Percentiles rank a stretch among this genome's conserved stretches.
phyloP scores from a whole-genome alignment of 2,888 invertebrate species.

The Ganaspis brasiliensis region DNA sequence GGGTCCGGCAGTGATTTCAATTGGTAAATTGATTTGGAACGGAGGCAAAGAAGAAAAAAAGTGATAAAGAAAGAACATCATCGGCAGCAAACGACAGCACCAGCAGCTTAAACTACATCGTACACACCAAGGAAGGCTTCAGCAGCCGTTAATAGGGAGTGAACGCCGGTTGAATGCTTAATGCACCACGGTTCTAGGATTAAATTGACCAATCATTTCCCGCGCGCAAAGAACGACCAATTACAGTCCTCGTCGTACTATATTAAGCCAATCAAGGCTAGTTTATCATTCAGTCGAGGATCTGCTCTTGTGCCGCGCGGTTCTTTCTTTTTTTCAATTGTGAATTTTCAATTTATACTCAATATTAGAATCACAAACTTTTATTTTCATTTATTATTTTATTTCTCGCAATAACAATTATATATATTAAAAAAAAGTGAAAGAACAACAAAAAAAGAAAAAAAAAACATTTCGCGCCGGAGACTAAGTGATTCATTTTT shows the following conservation, averaged over 20 bases:
- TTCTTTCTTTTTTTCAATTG: background rate
- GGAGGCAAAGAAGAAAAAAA: constrained; percentile 62
- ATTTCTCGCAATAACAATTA: background rate
- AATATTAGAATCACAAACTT: background rate
- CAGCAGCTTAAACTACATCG: constrained; percentile 26
- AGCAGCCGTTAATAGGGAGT: constrained; percentile 77
- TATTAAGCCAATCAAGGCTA: constrained; percentile 86
- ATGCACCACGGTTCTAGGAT: constrained; percentile 79
- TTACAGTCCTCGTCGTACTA: constrained; percentile 84
- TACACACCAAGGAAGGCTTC: constrained; percentile 55
- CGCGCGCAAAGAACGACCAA: constrained; percentile 83
- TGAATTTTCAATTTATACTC: constrained; percentile 2
- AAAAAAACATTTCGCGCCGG: background rate
- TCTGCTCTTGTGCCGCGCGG: constrained; percentile 80
- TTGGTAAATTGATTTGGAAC: constrained; percentile 78
- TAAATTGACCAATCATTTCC: constrained; percentile 81
- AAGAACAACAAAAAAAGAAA: background rate
- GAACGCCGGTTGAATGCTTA: constrained; percentile 80
- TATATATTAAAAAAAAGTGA: background rate
- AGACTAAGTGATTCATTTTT: constrained; percentile 37
- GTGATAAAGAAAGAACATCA: constrained; percentile 57
- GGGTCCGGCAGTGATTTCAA: constrained; percentile 77
- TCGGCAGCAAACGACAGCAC: constrained; percentile 36
- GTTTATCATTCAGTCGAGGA: constrained; percentile 84
- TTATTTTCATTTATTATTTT: background rate